Evolutionary conservation across 2,113 vertebrate genomes (phyloP).

Genomic region (Etia nguti): DNA sequence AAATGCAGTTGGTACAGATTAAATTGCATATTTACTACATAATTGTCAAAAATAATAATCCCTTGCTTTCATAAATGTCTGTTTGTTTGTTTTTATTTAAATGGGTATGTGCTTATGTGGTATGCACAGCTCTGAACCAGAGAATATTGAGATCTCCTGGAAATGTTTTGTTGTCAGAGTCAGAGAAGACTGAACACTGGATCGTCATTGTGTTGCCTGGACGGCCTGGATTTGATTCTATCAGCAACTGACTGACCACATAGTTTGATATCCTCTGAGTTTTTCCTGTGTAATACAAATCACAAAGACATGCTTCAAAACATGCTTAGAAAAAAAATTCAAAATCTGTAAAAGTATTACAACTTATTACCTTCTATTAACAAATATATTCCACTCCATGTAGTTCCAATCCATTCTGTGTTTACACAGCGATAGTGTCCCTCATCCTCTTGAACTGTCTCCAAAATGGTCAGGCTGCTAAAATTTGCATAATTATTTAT

Average conservation of each 20-base stretch:
- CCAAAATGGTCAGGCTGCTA: background rate
- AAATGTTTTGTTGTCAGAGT: fast-evolving
- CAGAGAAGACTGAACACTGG: background rate
- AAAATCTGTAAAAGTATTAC: too few relatives aligned
- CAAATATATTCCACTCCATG: fast-evolving
- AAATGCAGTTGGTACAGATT: background rate
- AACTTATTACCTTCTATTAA: fast-evolving
- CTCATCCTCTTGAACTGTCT: background rate
- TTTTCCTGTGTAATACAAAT: fast-evolving
- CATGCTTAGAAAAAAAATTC: background rate
- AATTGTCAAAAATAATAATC: background rate
- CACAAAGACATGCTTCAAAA: fast-evolving
- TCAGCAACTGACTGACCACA: fast-evolving
- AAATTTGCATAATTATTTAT: fast-evolving
- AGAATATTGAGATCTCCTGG: too few relatives aligned
- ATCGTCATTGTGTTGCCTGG: background rate
- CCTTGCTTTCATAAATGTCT: background rate
- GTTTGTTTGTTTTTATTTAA: background rate
- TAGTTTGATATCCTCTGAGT: fast-evolving
- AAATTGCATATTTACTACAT: background rate
- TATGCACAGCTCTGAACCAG: too few relatives aligned
- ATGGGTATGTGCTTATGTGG: fast-evolving
- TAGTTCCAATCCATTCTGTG: background rate
- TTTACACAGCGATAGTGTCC: fast-evolving
- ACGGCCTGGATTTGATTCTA: background rate